Base-by-base conservation (phyloP, 2,113 vertebrate species). In the Albula goreensis region DNA sequence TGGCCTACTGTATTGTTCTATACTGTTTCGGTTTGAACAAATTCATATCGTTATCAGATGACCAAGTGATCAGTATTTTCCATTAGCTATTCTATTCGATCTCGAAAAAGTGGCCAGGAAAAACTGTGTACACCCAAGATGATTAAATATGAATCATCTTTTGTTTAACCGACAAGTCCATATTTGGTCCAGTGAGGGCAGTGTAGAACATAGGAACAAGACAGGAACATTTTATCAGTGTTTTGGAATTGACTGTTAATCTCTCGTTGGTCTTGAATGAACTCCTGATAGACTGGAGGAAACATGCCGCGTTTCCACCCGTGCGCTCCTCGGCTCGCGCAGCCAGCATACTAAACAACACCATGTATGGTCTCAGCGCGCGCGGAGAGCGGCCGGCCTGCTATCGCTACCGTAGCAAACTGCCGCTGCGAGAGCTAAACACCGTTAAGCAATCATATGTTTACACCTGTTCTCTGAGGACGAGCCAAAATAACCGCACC, bases 401-500 rank as follows among this genome's bases (percentile, higher is more conserved):
- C 70, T n/a, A 74, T 31, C 70, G 9, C 70, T 74, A 8, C n/a
- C 1, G n/a, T 10, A 9, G n/a, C 70, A 5, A 5, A 74, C 70
- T 22, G n/a, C 22, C 70, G 9, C 12, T 3, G 70, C 7, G 70
- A 7, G 22, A 9, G 70, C 70, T n/a, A 74, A 9, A 74, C 70
- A 31, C n/a, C n/a, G 9, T 74, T 74, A 74, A 74, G 70, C 70
- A 31, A 74, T 31, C 70, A 2, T 10, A 19, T 74, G 22, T 31
- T 25, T 74, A 74, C 70, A 66, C 60, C 60, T 66, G 60, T 66
- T 66, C 17, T 15, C 60, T 66, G 60, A 19, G 60, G 60, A 74
- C 70, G 22, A 74, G 70, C 70, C 70, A 74, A 74, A 74, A 74
- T 31, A 74, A 74, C 70, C 22, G 31, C 70, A 74, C 70, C n/a